Base-by-base conservation (phyloP, 2,797 vertebrate species). In the Trachops cirrhosus region DNA sequence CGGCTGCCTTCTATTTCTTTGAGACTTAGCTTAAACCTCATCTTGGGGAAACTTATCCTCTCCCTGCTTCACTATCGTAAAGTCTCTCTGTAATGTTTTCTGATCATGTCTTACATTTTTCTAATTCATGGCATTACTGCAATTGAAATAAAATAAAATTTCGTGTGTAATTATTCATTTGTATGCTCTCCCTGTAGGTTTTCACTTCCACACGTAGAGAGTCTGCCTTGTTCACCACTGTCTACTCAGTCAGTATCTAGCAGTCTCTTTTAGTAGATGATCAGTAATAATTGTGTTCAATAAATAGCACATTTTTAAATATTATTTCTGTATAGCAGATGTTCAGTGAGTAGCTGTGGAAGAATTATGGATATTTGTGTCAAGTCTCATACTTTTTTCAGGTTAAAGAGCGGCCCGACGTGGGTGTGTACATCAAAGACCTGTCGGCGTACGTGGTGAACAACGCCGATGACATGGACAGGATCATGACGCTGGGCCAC, bases 381-480 rank as follows among this genome's bases (percentile, higher is more conserved):
- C 39, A 97, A 86, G 18, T 75, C 22, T 90, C 77, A 39, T 5
- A 7, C 22, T 39, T 57, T 80, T 48, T 52, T 71, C 97, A 99
- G 99, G 99, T 99, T 84, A 99, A 99, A 98, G 99, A 99, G 98
- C 99, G 99, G 96, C 99, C 99, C 68, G 99, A 99, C 97, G 99
- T 99, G 93, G 99, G 99, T 29, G 99, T 99, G 74, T 99, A 99
- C 97, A 99, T 99, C 98, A 99, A 99, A 98, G 99, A 99, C 97
- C 99, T 99, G 48, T 99, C 99, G 93, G 99, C 99, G 91, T 99
- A 99, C 22, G 99, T 99, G 1, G 99, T 99, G 57, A 99, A 99
- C 98, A 99, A 99, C 97, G 99, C 99, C 79, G 99, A 99, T 52
- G 99, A 99, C 93, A 99, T 99, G 99, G 99, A 99, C 98, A 98